Evolutionary conservation across 2,797 vertebrate species (phyloP).

Genomic region (Scleropages formosus): DNA sequence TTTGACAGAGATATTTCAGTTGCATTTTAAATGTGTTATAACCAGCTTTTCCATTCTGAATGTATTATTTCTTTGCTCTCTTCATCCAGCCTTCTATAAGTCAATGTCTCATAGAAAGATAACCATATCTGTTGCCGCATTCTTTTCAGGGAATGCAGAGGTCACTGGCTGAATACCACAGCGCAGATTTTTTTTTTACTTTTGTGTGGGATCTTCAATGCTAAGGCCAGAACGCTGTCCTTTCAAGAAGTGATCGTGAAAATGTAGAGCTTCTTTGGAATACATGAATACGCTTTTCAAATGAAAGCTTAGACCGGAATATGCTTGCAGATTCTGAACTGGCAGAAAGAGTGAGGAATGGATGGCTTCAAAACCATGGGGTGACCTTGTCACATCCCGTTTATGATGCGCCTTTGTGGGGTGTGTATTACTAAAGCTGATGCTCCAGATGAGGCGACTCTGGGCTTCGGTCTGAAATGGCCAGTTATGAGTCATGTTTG

Average conservation of each 20-base stretch:
- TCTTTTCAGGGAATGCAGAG: not conserved
- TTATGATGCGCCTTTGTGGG: not conserved
- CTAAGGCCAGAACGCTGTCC: not conserved
- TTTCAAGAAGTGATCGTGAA: not conserved
- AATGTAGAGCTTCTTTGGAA: not conserved
- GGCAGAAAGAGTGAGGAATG: not conserved
- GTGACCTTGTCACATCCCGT: not conserved
- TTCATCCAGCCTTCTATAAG: not conserved
- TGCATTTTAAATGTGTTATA: too few relatives aligned
- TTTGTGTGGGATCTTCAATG: not conserved
- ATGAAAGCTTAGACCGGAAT: not conserved
- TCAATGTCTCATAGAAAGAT: not conserved
- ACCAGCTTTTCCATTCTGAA: not conserved
- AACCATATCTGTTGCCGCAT: not conserved
- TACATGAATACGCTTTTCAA: not conserved
- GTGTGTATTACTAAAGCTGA: not conserved
- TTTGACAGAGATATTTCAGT: too few relatives aligned
- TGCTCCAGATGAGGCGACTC: not conserved
- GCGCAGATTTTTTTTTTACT: not conserved
- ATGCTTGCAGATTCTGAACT: not conserved
- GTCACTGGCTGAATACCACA: not conserved
- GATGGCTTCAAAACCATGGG: not conserved
- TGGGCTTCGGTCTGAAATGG: not conserved
- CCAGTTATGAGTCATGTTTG: slow-evolving; percentile 20
- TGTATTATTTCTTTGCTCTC: not conserved